A percentile compares a stretch with the other conserved stretches of the same genome.
These are phyloP conservation scores for Aepyceros melampus DNA, from an alignment of 2,113 vertebrate species.

Conservation along the genomic window DNA sequence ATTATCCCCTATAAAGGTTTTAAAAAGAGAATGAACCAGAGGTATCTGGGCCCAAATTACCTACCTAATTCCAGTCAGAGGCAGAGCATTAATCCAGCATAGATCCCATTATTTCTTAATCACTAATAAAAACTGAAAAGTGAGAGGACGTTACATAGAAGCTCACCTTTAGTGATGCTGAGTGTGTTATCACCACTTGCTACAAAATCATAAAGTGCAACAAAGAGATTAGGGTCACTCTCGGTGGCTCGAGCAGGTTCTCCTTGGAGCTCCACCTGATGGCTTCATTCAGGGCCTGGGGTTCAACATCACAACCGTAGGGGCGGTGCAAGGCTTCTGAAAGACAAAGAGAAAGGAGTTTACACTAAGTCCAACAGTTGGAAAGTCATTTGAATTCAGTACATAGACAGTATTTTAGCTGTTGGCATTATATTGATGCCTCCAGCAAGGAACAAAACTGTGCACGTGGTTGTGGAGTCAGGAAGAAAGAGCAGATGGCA, in stretches of 20 bases:
- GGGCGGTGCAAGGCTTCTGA: conserved; percentile 95
- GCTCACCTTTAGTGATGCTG: conserved; percentile 98
- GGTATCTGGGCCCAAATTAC: background rate
- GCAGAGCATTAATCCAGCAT: background rate
- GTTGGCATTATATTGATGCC: background rate
- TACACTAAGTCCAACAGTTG: background rate
- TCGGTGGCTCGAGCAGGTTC: conserved; percentile 95
- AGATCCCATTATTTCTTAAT: background rate
- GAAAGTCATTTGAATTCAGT: background rate
- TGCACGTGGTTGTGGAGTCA: background rate
- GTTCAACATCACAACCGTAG: conserved; percentile 88
- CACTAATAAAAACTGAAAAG: background rate
- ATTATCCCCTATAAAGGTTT: background rate
- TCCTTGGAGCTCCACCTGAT: conserved; percentile 99
- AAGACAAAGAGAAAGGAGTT: conserved; percentile 51
- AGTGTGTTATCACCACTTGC: conserved; percentile 99
- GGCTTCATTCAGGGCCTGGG: conserved; percentile 94
- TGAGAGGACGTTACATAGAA: background rate
- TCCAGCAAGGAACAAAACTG: background rate
- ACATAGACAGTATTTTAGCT: background rate
- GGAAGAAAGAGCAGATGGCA: background rate
- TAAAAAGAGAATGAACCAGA: background rate
- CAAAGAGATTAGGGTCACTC: conserved; percentile 98
- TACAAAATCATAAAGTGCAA: conserved; percentile 99
- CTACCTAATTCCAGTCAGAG: background rate